phyloP scores from a whole-genome alignment of 2,888 invertebrate species.

The Calameuta pallipes region DNA sequence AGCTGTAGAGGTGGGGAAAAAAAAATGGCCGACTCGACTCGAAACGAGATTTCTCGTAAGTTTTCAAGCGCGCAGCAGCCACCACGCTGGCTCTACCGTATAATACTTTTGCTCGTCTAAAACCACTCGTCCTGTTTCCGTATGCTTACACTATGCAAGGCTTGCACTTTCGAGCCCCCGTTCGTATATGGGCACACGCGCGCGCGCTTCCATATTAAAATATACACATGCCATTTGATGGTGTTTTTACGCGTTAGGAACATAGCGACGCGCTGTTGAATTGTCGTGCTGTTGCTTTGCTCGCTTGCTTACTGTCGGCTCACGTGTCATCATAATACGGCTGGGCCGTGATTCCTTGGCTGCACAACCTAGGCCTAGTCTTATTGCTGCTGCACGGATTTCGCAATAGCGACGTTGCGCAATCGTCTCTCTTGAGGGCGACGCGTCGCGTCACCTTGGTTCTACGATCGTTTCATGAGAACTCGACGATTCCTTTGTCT shows the following conservation, averaged over 20 bases:
- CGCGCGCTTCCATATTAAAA: not conserved
- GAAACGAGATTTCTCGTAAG: constrained; percentile 21
- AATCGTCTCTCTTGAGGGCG: not conserved
- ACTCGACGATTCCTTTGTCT: not conserved
- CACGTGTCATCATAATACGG: not conserved
- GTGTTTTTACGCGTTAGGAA: not conserved
- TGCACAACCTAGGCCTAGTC: not conserved
- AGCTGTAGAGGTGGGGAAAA: not conserved
- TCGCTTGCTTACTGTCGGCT: not conserved
- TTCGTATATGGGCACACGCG: not conserved
- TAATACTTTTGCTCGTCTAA: not conserved
- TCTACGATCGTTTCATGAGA: not conserved
- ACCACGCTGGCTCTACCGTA: not conserved
- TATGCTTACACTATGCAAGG: not conserved
- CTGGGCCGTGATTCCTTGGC: not conserved
- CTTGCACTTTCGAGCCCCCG: not conserved
- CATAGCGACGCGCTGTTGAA: not conserved
- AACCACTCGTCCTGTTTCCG: not conserved
- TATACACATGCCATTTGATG: not conserved
- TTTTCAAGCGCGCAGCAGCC: constrained; percentile 8
- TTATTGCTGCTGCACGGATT: not conserved
- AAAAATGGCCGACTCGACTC: not conserved
- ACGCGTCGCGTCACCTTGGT: not conserved
- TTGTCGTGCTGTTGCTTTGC: not conserved
- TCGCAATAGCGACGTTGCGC: not conserved